Conservation (phyloP, 1,140 invertebrate species). For the Heterodera carotae region DNA sequence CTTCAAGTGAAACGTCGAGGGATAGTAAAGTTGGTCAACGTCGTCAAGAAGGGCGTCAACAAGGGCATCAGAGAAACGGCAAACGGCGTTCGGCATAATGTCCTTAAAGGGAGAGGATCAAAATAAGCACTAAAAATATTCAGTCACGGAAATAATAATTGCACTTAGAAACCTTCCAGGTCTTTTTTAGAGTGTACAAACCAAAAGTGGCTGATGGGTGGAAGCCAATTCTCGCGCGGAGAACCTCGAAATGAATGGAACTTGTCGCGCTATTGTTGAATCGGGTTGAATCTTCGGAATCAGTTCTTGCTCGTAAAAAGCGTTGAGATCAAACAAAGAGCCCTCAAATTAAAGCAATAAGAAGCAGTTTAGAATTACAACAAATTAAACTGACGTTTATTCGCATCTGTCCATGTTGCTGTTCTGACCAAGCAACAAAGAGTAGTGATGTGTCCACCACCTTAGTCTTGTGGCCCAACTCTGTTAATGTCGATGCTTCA, state of each 20-base stretch:
- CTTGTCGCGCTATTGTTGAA: constrained; percentile 32
- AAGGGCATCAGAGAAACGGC: constrained; percentile 37
- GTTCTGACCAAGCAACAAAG: constrained; percentile 33
- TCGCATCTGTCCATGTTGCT: not conserved
- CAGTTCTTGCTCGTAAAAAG: constrained; percentile 40
- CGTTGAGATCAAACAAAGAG: constrained; percentile 41
- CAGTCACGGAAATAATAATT: too few species aligned
- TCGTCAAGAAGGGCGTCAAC: constrained; percentile 43
- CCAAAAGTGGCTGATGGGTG: not conserved
- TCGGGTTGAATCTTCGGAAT: constrained; percentile 25
- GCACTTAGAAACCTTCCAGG: not conserved
- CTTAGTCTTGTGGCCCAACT: constrained; percentile 20
- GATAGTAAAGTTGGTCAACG: constrained; percentile 42
- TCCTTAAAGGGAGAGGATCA: constrained; percentile 24
- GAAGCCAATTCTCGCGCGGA: not conserved
- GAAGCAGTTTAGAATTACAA: not conserved
- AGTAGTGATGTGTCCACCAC: constrained; percentile 39
- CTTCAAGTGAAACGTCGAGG: constrained; percentile 35
- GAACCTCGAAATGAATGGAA: constrained; percentile 39
- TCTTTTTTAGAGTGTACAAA: not conserved
- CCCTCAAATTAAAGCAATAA: constrained; percentile 37
- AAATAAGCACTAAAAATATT: too few species aligned
- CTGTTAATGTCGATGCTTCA: not conserved
- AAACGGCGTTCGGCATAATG: constrained; percentile 15
- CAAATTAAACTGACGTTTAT: constrained; percentile 13